Conservation (phyloP, 2,113 vertebrate species). For the Atherinomorus stipes region DNA sequence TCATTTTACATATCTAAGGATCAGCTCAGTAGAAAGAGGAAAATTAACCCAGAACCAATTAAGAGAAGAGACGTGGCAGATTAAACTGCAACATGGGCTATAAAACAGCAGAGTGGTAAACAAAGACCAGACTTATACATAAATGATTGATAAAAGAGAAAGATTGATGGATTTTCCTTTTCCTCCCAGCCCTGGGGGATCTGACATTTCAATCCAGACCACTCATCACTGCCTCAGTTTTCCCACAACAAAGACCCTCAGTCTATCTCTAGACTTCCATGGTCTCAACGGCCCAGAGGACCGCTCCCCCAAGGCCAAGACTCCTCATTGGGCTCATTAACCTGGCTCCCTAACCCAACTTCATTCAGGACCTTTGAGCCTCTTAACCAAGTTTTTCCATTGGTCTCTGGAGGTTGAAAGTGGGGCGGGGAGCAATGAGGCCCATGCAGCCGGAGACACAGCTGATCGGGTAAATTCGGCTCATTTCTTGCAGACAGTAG, state of each 20-base stretch:
- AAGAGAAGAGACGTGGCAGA: slow-evolving; percentile 10
- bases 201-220: slow-evolving; percentile 76
- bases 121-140: slow-evolving; percentile 62
- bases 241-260: slow-evolving; percentile 73
- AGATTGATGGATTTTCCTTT: slow-evolving; percentile 66
- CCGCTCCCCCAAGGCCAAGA: slow-evolving; percentile 52
- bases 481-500: slow-evolving; percentile 36
- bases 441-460: slow-evolving; percentile 28
- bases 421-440: slow-evolving; percentile 25
- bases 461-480: slow-evolving; percentile 30
- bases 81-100: slow-evolving; percentile 24
- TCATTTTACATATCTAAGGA: slow-evolving; percentile 5
- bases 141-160: slow-evolving; percentile 66
- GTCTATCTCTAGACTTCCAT: slow-evolving; percentile 63
- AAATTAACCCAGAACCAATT: slow-evolving; percentile 1
- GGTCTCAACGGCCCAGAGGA: slow-evolving; percentile 41
- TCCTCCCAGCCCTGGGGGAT: slow-evolving; percentile 57
- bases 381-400: slow-evolving; percentile 32
- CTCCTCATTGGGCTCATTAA: slow-evolving; percentile 72
- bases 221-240: slow-evolving; percentile 60
- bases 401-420: slow-evolving; percentile 35
- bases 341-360: slow-evolving; percentile 41
- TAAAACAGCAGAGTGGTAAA: slow-evolving; percentile 12
- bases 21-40: background rate
- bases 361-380: slow-evolving; percentile 46